Evolutionary conservation across 2,113 vertebrate species (phyloP), one percentile per base, ranked within the genome.

Genomic region (Origma solitaria): DNA sequence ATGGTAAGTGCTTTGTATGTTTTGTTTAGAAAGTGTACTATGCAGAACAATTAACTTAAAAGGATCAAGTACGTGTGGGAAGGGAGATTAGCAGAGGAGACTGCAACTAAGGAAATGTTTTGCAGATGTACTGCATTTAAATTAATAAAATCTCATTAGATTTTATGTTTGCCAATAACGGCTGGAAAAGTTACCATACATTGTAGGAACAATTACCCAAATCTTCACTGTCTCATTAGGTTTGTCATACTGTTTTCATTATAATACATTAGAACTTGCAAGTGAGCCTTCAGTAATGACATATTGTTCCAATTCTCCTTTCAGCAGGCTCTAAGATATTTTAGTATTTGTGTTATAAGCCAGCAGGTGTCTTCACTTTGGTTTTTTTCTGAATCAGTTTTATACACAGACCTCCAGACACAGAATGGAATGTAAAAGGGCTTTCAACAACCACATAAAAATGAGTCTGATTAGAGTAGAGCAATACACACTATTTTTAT

Each of bases 181-280:
- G 97, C 97, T 98, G 97, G 96, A 98, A 98, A 98, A 98, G 98
- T 98, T 98, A 98, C 98, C 97, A 97, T 98, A 98, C 97, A 96
- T 98, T 98, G 97, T 97, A 97, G 97, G 96, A 97, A 97, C 97
- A 96, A 98, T 97, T 98, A 98, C 97, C 98, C 97, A 96, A 98
- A 98, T 98, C 96, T 98, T 98, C 98, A 98, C 98, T 98, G 97
- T 98, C 98, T 98, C 98, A 98, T 99, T 98, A 99, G 98, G 97
- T 98, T 98, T 98, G 98, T 98, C 99, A 99, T 98, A 98, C 98
- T 99, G 98, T 99, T 99, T 98, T 98, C 98, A 99, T 99, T 99
- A 99, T 98, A 98, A 98, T 97, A 98, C 98, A 98, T 96, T 98
- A 98, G 97, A 98, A 98, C 98, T 98, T 99, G 98, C 98, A 98